Base-by-base conservation (phyloP, 2,113 vertebrate genomes). In the Rhizomys pruinosus region DNA sequence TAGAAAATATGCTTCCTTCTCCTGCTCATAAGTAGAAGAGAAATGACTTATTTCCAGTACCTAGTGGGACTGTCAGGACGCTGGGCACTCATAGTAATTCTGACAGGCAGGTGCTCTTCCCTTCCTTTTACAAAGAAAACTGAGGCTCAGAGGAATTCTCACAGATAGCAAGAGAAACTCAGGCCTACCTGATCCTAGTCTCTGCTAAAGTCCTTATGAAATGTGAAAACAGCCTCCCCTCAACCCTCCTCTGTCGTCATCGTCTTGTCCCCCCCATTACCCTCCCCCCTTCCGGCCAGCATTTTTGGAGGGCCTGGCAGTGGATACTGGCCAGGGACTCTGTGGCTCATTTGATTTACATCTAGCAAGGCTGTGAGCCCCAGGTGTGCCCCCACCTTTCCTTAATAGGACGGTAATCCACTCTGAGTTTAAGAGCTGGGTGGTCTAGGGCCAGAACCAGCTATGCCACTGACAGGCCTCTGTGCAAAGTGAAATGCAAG, bases 341-440 rank as follows among this genome's bases (percentile, higher is more conserved):
- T 29, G 79, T 17, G n/a, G 23, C 29, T 22, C 34, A 0, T 29
- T 23, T 59, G 25, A 16, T 25, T 59, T 39, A 68, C 4, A 22
- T 3, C 71, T 81, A 47, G 81, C 19, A 66, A 71, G 55, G 15
- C 68, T 52, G 27, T 19, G 47, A 37, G n/a, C n/a, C 19, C 22
- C 82, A 25, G 39, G 19, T 3, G 4, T 69, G 44, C 52, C 64
- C 47, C 64, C 12, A 19, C 61, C 78, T 81, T 90, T 78, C 47
- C 89, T 74, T 73, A 87, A 13, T 23, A 29, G 29, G 68, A 44
- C 6, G 22, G 86, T 68, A 82, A 63, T 76, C 39, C 10, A 84
- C 64, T 87, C 64, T 89, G 71, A 23, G 79, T 84, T 74, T 85
- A 32, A 84, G 34, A 84, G 66, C 80, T 79, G 12, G 82, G 29